Evolutionary conservation across 2,888 invertebrate genomes (phyloP).

Genomic region (Campaea margaritaria): DNA sequence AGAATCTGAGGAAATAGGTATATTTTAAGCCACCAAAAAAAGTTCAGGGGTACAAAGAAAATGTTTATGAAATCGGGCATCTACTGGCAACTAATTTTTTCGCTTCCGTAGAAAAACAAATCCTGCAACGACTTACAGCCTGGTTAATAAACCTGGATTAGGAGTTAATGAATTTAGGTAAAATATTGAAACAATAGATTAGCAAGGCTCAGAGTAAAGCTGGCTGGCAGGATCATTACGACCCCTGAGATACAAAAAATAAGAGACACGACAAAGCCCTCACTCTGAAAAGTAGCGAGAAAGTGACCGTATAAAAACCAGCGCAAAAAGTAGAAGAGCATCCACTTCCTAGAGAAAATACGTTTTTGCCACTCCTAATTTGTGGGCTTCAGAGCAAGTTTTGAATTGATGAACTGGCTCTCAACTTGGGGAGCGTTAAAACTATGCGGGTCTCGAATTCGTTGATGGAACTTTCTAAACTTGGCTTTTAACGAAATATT

Average conservation of each 20-base stretch:
- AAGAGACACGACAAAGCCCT: background rate
- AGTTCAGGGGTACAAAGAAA: no score
- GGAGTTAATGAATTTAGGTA: no score
- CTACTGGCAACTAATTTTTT: no score
- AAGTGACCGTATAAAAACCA: background rate
- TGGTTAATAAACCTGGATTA: no score
- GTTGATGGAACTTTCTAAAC: background rate
- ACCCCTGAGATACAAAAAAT: background rate
- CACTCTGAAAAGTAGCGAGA: constrained; percentile 13
- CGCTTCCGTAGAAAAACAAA: no score
- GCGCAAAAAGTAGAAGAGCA: constrained; percentile 4
- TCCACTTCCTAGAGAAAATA: constrained; percentile 17
- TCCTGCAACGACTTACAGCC: no score
- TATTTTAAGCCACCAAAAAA: no score
- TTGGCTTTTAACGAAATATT: background rate
- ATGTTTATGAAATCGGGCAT: no score
- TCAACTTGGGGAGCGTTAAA: background rate
- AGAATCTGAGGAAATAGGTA: no score
- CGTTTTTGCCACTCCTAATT: constrained; percentile 16
- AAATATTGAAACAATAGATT: no score
- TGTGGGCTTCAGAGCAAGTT: constrained; percentile 9
- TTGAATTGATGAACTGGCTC: constrained; percentile 12
- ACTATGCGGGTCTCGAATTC: background rate
- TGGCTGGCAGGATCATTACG: background rate
- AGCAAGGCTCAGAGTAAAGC: background rate